Evolutionary conservation across 2,797 vertebrate species (phyloP).

Genomic region (Gadopsis bispinosus): DNA sequence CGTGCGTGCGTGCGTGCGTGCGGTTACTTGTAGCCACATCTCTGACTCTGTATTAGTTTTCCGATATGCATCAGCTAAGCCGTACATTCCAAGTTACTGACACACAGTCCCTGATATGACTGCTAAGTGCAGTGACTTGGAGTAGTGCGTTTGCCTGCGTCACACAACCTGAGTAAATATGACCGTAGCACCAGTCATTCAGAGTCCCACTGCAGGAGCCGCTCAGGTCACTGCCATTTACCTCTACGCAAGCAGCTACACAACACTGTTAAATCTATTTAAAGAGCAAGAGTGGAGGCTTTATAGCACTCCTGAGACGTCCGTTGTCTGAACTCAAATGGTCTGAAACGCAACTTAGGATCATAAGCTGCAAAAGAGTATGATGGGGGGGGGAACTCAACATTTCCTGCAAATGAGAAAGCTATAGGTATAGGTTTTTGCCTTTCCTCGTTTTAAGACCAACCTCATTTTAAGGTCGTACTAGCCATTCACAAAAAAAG

Average conservation of each 20-base stretch:
- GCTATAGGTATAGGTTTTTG: background rate
- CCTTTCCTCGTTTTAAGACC: background rate
- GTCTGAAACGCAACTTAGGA: background rate
- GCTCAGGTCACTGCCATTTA: slow-evolving; percentile 28
- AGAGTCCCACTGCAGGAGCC: slow-evolving; percentile 9
- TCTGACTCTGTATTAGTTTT: background rate
- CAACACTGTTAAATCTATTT: slow-evolving; percentile 30
- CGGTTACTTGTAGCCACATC: background rate
- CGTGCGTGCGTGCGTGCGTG: no score
- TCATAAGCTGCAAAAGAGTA: background rate
- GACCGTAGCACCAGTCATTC: background rate
- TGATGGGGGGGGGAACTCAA: background rate
- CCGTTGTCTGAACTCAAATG: slow-evolving; percentile 12
- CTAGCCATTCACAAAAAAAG: background rate
- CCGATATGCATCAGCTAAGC: background rate
- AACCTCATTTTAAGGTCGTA: no score
- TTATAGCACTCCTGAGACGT: slow-evolving; percentile 20
- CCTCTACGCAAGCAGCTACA: slow-evolving; percentile 12
- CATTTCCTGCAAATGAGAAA: background rate
- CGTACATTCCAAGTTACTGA: background rate
- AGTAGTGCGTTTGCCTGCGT: background rate
- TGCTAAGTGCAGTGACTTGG: background rate
- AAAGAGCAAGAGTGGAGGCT: slow-evolving; percentile 7
- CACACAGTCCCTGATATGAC: background rate
- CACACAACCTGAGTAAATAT: slow-evolving; percentile 9